Evolutionary conservation across 2,113 vertebrate genomes (phyloP).

Genomic region (Cromileptes altivelis): DNA sequence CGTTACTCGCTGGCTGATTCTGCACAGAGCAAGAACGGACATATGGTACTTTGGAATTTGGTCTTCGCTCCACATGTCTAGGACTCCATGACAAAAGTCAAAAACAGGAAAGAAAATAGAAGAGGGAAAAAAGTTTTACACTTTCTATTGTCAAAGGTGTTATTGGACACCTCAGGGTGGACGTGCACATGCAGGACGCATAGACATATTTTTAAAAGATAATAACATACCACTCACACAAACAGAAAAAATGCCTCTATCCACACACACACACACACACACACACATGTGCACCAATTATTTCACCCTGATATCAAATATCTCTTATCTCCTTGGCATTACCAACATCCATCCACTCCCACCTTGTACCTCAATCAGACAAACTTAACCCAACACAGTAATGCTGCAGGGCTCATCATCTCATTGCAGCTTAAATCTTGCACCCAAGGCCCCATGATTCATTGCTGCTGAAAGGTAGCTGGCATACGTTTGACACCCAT

Average conservation of each 20-base stretch:
- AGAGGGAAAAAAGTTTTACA: slow-evolving; percentile 19
- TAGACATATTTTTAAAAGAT: slow-evolving; percentile 26
- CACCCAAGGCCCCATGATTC: slow-evolving; percentile 53
- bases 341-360: slow-evolving; percentile 33
- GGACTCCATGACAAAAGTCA: slow-evolving; percentile 34
- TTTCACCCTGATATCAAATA: slow-evolving; percentile 38
- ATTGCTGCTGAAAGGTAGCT: slow-evolving; percentile 64
- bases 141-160: slow-evolving; percentile 27
- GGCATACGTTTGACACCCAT: slow-evolving; percentile 54
- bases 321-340: slow-evolving; percentile 20
- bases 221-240: slow-evolving; percentile 22
- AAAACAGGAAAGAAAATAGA: slow-evolving; percentile 64
- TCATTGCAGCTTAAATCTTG: slow-evolving; percentile 41
- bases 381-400: slow-evolving; percentile 24
- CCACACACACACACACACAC: slow-evolving; percentile 12
- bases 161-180: slow-evolving; percentile 32
- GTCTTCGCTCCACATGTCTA: slow-evolving; percentile 22
- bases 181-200: slow-evolving; percentile 7
- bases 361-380: slow-evolving; percentile 30
- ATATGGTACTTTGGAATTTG: slow-evolving; percentile 66
- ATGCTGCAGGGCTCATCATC: slow-evolving; percentile 45
- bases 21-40: slow-evolving; percentile 51
- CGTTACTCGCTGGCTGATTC: slow-evolving; percentile 58
- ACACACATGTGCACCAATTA: background rate
- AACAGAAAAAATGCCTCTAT: slow-evolving; percentile 33